Evolutionary conservation across 2,113 vertebrate species (phyloP).

Genomic region (Herpetotheres cachinnans): DNA sequence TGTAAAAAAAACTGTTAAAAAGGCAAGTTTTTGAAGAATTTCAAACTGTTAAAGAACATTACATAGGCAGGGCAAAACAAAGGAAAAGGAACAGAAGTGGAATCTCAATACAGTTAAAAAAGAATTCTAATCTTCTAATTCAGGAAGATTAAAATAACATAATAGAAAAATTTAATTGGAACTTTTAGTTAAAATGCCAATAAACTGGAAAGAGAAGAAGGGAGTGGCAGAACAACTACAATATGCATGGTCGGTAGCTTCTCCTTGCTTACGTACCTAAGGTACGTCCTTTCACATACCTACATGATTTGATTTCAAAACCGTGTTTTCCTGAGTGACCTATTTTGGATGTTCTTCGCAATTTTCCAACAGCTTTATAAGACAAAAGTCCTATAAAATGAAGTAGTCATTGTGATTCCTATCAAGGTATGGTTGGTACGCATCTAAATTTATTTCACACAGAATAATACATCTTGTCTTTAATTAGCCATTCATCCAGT

Average conservation of each 20-base stretch:
- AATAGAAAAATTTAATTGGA: neutral
- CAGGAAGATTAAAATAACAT: neutral
- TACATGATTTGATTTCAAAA: neutral
- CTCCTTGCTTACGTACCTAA: neutral
- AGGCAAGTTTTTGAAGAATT: neutral
- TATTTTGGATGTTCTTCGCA: neutral
- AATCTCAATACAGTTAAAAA: neutral
- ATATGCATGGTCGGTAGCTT: neutral
- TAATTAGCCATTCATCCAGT: neutral
- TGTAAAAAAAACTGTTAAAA: neutral
- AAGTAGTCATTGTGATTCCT: neutral
- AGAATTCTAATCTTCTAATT: neutral
- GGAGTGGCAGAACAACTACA: neutral
- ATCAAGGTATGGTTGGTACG: neutral
- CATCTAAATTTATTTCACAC: neutral
- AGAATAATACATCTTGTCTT: neutral
- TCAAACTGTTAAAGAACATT: neutral
- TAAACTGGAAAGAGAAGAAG: neutral
- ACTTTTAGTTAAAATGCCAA: neutral
- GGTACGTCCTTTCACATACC: neutral
- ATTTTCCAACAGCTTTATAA: neutral
- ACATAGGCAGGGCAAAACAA: neutral
- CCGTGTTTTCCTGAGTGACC: neutral
- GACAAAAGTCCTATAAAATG: neutral
- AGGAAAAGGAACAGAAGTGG: neutral